phyloP scores from a whole-genome alignment of 2,797 vertebrate genomes.

The Paedocypris micromegethes region DNA sequence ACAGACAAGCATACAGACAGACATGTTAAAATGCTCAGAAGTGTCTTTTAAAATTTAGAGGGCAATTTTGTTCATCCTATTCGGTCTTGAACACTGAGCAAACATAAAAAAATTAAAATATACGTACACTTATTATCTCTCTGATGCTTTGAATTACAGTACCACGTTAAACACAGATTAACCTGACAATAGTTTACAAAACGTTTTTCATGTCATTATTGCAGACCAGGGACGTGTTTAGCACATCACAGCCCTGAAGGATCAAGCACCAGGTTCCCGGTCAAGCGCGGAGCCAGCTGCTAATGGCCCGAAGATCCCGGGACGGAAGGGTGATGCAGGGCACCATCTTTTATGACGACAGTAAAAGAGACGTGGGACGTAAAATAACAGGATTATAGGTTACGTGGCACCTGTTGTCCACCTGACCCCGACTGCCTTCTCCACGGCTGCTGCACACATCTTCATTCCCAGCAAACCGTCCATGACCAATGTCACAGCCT shows the following conservation, averaged over 20 bases:
- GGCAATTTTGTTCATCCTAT: too few species aligned
- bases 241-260: slow-evolving; percentile 18
- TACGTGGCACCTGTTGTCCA: slow-evolving; percentile 23
- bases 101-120: too few species aligned
- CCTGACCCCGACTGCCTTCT: slow-evolving; percentile 2
- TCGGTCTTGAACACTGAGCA: too few species aligned
- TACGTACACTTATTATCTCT: too few species aligned
- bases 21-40: too few species aligned
- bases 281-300: slow-evolving; percentile 32
- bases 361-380: slow-evolving; percentile 5
- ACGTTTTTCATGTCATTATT: not conserved
- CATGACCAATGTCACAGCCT: slow-evolving; percentile 38
- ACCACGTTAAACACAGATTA: too few species aligned
- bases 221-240: slow-evolving; percentile 3
- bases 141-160: too few species aligned
- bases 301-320: slow-evolving; percentile 26
- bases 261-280: slow-evolving; percentile 11
- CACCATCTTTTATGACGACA: slow-evolving; percentile 6
- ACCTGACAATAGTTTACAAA: not conserved
- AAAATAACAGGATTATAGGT: slow-evolving; percentile 7
- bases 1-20: too few species aligned
- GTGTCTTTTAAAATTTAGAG: too few species aligned
- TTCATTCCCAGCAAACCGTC: slow-evolving; percentile 27
- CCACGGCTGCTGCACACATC: slow-evolving; percentile 13
- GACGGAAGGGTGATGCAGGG: slow-evolving; percentile 6